Percentiles rank a stretch among this genome's conserved stretches.
phyloP scores from a whole-genome alignment of 2,797 vertebrate genomes.

The Okamejei kenojei region DNA sequence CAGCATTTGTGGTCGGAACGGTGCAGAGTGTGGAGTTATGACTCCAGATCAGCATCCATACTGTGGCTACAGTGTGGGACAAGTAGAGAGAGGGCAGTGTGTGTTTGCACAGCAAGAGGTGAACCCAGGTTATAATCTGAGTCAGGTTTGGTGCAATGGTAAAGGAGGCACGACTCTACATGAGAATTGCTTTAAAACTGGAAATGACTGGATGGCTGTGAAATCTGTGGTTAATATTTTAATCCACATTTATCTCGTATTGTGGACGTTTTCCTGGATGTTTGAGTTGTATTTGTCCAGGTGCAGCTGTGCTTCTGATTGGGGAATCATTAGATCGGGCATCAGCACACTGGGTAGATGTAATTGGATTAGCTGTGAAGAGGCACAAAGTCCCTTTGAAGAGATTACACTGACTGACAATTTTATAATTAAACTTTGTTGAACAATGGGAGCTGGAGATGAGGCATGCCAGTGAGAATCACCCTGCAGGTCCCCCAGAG shows the following conservation, averaged over 20 bases:
- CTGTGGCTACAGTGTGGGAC: not conserved
- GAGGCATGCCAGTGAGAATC: constrained; percentile 47
- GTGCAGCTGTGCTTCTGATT: constrained; percentile 60
- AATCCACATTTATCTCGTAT: not conserved
- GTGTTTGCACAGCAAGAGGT: not conserved
- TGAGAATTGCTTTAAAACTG: not conserved
- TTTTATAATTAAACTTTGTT: constrained; percentile 91
- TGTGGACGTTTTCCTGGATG: not conserved
- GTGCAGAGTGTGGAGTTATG: not conserved
- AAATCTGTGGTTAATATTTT: constrained; percentile 1
- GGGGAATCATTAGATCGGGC: constrained; percentile 69
- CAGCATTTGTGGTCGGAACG: not conserved
- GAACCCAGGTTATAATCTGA: no score
- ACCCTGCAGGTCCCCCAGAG: constrained; percentile 55
- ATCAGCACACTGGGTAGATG: constrained; percentile 79
- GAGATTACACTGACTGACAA: constrained; percentile 92
- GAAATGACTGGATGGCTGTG: not conserved
- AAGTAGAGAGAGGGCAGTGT: not conserved
- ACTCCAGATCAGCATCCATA: not conserved
- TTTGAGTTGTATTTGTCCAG: not conserved
- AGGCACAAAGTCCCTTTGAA: constrained; percentile 77
- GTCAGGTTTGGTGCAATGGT: not conserved
- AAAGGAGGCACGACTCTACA: not conserved
- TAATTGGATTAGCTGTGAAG: constrained; percentile 95
- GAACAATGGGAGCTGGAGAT: constrained; percentile 58